These are phyloP conservation scores for Aricia agestis DNA, from an alignment of 1,140 invertebrate species.

Conservation along the genomic window DNA sequence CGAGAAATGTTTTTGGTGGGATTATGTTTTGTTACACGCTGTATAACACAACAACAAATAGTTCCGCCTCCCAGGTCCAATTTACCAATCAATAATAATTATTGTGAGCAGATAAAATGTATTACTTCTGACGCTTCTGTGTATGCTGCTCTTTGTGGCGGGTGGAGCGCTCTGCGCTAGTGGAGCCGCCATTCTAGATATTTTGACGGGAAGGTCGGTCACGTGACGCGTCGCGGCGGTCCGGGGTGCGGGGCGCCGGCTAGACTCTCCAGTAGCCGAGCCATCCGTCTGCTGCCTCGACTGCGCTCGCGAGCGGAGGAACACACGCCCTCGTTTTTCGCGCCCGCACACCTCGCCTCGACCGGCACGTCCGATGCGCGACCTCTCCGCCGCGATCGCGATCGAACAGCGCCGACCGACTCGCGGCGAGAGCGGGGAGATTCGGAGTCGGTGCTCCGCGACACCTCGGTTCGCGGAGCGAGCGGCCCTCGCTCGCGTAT, in stretches of 20 bases:
- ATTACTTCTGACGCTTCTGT: not conserved
- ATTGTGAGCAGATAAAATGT: no score
- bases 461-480: slow-evolving; percentile 22
- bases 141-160: slow-evolving; percentile 36
- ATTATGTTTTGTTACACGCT: no score
- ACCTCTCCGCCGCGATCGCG: slow-evolving; percentile 18
- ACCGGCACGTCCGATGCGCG: slow-evolving; percentile 23
- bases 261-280: slow-evolving; percentile 77
- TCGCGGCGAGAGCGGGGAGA: slow-evolving; percentile 19
- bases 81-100: no score
- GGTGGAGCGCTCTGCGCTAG: slow-evolving; percentile 52
- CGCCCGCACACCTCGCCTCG: slow-evolving; percentile 27
- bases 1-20: no score
- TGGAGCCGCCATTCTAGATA: slow-evolving; percentile 79
- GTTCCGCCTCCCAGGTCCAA: no score
- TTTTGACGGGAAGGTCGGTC: slow-evolving; percentile 87
- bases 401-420: slow-evolving; percentile 16
- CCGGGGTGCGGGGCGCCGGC: slow-evolving; percentile 63
- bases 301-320: slow-evolving; percentile 58
- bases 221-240: slow-evolving; percentile 71
- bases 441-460: slow-evolving; percentile 18
- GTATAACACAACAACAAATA: no score
- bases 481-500: slow-evolving; percentile 42
- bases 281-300: slow-evolving; percentile 74
- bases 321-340: slow-evolving; percentile 49